Base-by-base conservation (phyloP, 1,140 invertebrate genomes). In the Chelonus insularis region DNA sequence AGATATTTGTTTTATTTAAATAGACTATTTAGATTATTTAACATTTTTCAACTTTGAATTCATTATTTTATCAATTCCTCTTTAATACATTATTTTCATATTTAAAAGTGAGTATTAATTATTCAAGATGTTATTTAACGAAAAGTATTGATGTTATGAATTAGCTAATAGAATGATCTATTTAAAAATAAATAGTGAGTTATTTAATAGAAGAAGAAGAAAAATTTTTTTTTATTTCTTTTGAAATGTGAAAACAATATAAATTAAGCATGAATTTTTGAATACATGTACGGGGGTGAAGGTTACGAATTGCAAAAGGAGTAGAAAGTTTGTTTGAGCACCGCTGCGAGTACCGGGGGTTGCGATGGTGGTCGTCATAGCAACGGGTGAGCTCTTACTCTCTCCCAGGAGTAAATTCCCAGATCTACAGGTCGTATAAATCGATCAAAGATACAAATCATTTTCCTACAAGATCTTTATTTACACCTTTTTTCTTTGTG, bases 291-390 rank as follows among this genome's bases (percentile, higher is more conserved):
- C 16, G 39, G 23, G 50, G 50, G 51, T 61, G 59, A 61, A 61
- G 59, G 59, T 61, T 61, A 61, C 51, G 41, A 61, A 25, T 20
- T 55, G 25, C 39, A 48, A 23, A 52, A 36, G 18, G 36, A 37
- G 32, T 60, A 69, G 69, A 71, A 69, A 64, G 64, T 72, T 72
- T 59, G 69, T 64, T 71, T 71, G 72, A 74, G 72, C 68, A 73
- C 66, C 71, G 48, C 68, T 72, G 68, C 57, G 60, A 39, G 58
- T 65, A 60, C 70, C 71, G 63, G 69, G 67, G 69, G 59, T 60
- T 56, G 64, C 64, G 61, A 64, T 61, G 69, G 58, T 71, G 63
- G 72, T 74, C 41, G 68, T 64, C 71, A 74, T 74, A 63, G 70
- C 65, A 70, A 74, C 72, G 23, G 59, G 32, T 29, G 34, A 51